Conservation (phyloP, 37 sponge, comb jelly and placozoan genomes). For the Chondrosia reniformis region DNA sequence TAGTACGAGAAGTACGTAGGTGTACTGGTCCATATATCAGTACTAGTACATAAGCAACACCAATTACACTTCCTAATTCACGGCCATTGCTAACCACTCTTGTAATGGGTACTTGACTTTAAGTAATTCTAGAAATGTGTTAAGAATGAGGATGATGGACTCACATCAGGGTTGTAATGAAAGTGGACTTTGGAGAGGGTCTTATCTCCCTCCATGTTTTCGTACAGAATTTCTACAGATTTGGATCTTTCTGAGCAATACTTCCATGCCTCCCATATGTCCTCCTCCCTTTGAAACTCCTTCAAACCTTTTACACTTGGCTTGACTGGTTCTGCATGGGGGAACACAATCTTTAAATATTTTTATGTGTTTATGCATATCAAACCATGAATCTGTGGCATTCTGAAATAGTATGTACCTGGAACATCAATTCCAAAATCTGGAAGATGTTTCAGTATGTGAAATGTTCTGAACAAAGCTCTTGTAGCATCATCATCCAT, state of each 20-base stretch:
- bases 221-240: slow-evolving; percentile 47
- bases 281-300: background rate
- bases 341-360: background rate
- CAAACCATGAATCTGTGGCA: no score
- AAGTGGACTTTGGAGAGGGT: slow-evolving; percentile 54
- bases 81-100: no score
- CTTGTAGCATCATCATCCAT: slow-evolving; percentile 49
- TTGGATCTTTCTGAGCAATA: slow-evolving; percentile 34
- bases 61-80: no score
- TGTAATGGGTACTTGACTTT: no score
- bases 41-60: no score
- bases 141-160: no score
- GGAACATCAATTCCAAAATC: no score
- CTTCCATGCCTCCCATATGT: slow-evolving; percentile 33
- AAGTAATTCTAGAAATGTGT: no score
- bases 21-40: no score
- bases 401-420: no score
- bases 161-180: slow-evolving; percentile 28
- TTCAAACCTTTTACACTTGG: background rate
- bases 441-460: slow-evolving; percentile 37
- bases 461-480: slow-evolving; percentile 41
- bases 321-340: background rate
- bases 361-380: no score
- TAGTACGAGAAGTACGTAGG: no score
- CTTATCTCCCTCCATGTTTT: slow-evolving; percentile 37